These are phyloP conservation scores for Oikopleura albicans DNA, from an alignment of 23 tunicate genomes.

Conservation along the genomic window DNA sequence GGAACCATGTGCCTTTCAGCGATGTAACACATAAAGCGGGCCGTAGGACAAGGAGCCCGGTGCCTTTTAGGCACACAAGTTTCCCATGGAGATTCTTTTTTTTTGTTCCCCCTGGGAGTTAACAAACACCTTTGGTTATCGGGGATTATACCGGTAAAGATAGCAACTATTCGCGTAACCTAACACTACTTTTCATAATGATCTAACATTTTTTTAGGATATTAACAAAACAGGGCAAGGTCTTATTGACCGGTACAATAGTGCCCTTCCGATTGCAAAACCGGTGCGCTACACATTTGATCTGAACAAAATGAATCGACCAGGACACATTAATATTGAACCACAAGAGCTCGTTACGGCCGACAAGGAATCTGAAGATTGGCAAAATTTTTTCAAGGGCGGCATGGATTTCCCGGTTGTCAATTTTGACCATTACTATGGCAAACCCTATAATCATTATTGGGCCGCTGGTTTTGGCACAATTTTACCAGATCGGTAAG, in stretches of 20 bases:
- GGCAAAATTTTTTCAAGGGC: background rate
- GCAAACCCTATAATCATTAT: background rate
- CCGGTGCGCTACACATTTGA: background rate
- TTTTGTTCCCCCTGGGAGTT: no score
- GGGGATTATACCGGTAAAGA: no score
- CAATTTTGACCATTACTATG: background rate
- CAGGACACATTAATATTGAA: background rate
- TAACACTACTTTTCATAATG: no score
- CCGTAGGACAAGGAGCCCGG: no score
- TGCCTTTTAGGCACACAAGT: no score
- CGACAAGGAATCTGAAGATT: background rate
- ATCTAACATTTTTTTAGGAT: background rate
- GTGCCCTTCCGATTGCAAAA: background rate
- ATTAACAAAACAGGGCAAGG: background rate
- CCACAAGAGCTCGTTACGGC: background rate
- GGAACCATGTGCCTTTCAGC: no score
- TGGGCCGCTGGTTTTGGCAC: slow-evolving; percentile 16
- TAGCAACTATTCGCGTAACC: no score
- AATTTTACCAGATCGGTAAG: background rate
- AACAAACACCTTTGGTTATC: no score
- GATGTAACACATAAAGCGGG: no score
- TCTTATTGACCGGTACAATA: background rate
- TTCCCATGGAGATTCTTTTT: no score
- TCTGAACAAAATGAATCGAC: background rate
- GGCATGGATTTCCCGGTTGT: background rate